Percentiles rank a stretch among this genome's conserved stretches.
Evolutionary conservation across 2,797 vertebrate species (phyloP).

Genomic region (Pteropus rufus): DNA sequence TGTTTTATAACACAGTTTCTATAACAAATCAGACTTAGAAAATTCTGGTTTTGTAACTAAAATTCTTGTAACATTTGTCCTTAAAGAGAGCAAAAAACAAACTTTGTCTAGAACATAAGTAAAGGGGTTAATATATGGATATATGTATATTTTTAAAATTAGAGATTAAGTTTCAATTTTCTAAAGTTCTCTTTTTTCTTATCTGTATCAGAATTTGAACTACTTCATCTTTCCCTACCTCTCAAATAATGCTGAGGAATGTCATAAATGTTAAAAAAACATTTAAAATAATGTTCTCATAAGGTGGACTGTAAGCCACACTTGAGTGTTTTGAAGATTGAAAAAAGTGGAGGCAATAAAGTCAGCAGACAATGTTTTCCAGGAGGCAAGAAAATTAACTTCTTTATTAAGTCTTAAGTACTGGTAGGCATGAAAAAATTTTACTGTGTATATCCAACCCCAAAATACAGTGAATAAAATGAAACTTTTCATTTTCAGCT

Average conservation of each 20-base stretch:
- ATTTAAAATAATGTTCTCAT: neutral
- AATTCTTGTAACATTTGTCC: neutral
- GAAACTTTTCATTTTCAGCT: constrained; percentile 13
- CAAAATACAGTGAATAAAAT: constrained; percentile 18
- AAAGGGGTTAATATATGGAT: neutral
- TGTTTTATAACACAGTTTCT: neutral
- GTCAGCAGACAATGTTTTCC: neutral
- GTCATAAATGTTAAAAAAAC: neutral
- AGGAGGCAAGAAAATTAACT: neutral
- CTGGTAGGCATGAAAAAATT: neutral
- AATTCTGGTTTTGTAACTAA: neutral
- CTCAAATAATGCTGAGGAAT: neutral
- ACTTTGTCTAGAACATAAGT: neutral
- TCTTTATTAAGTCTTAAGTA: neutral
- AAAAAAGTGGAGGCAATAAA: neutral
- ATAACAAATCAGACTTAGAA: neutral
- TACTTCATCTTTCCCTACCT: neutral
- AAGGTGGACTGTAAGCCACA: neutral
- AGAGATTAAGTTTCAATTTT: neutral
- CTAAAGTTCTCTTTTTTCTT: neutral
- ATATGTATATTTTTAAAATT: neutral
- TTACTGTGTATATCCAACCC: neutral
- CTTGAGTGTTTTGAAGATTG: neutral
- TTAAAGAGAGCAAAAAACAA: neutral
- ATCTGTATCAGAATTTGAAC: neutral